Conservation (phyloP, 2,888 invertebrate species). For the Ctena decussata region DNA sequence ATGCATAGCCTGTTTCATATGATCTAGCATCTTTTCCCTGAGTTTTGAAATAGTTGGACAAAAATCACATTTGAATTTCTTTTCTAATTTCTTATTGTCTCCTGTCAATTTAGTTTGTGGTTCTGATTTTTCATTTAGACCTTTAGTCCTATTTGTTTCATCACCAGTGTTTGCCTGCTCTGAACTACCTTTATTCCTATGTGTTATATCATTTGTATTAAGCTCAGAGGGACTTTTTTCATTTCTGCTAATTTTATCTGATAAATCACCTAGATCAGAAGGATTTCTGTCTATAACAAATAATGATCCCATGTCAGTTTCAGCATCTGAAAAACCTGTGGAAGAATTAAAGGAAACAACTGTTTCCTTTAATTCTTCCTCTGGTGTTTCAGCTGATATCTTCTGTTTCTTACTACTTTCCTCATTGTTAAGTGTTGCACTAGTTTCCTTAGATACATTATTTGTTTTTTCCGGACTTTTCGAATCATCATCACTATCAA, state of each 20-base stretch:
- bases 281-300: neutral
- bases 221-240: too few relatives aligned
- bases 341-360: too few relatives aligned
- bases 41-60: constrained; percentile 7
- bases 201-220: neutral
- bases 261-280: neutral
- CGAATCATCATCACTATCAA: neutral
- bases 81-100: neutral
- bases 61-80: constrained; percentile 29
- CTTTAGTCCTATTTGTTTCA: neutral
- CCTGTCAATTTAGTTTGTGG: neutral
- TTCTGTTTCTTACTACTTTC: neutral
- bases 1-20: constrained; percentile 17
- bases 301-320: neutral
- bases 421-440: too few relatives aligned
- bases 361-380: too few relatives aligned
- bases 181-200: too few relatives aligned
- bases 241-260: too few relatives aligned
- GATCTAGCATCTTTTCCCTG: neutral
- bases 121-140: neutral
- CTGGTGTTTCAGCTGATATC: neutral
- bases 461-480: neutral
- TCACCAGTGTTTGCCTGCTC: neutral
- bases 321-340: too few relatives aligned
- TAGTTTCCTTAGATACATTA: neutral